Evolutionary conservation across 2,797 vertebrate species (phyloP), one percentile per base, ranked within the genome.

Genomic region (Neosilurus hyrtlii): DNA sequence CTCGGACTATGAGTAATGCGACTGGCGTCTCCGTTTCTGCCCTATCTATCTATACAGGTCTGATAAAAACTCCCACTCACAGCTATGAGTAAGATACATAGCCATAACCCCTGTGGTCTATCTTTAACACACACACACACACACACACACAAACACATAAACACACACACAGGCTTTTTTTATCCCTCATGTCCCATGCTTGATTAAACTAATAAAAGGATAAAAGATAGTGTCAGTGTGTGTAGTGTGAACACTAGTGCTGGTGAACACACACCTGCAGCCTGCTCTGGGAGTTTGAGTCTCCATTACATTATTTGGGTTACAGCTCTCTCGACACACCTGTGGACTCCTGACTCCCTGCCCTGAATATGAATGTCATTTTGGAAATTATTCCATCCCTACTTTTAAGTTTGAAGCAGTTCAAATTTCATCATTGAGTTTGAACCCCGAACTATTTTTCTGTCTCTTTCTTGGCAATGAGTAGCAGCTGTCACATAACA

Each of bases 1-100:
- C 78, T 88, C 77, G 26, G 37, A 62, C 62, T 62, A 62, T 87
- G 77, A 88, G 84, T 86, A 87, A 88, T 83, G 81, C 24, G 63
- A 79, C 67, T 85, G 81, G 86, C 77, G 72, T 86, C 86, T 85
- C 16, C 62, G 66, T 56, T 81, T 67, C 71, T 51, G 56, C 70
- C 70, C 11, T 81, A 83, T 73, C 84, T 86, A 86, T 81, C 82
- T 81, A 79, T 66, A 77, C 68, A 78, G 72, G 68, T 80, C 83
- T 83, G 88, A 89, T 87, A 87, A 83, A 74, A 86, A 78, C 74
- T 65, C 71, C 61, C 49, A 65, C 68, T 61, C 75, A 80, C 73
- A 37, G 59, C 30, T 75, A 51, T 76, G 57, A 79, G 66, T 83
- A 82, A 84, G 24, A 70, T 56, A 75, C 56, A 63, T 15, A 62